Evolutionary conservation across 35 echinoderm and acorn worm species (phyloP), one percentile per base, ranked within the genome.

Genomic region (Amphiura filiformis): DNA sequence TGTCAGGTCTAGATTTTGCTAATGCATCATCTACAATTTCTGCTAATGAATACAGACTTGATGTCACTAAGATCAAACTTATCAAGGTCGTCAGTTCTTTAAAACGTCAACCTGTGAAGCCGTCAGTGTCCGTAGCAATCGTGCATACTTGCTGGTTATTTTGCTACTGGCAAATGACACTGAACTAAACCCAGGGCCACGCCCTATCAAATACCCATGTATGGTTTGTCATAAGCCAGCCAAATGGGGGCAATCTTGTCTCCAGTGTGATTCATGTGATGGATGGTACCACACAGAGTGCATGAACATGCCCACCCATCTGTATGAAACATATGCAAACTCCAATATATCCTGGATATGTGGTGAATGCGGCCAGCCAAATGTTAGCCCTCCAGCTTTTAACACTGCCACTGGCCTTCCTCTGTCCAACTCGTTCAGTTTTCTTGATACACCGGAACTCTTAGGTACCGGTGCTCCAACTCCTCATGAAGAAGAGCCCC

Each of bases 261-360:
- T 76, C 30, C 37, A 86, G 61, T 86, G 37, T 39, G 36, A 70
- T 18, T 11, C 64, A 36, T 57, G 65, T 20, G 37, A 57, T 26
- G 56, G 84, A 17, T 36, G 56, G 36, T 38, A 70, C 38, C 33
- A 81, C 36, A 38, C 38, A 26, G 36, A 81, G 13, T 81, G 79
- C 38, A 39, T 37, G 79, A 28, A 81, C 37, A 81, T 81, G 79
- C 79, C 79, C 31, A 39, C 38, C 22, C 20, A 81, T 39, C 33
- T 35, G 36, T 81, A 81, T 38, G 33, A 81, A 23, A 37, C 0
- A 9, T 81, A 37, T 81, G 79, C 79, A 5, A 31, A 81, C 34
- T 36, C 20, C 28, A 80, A 31, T 47, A 32, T 88, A 13, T 80
- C 86, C 23, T 88, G 86, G 86, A 47, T 88, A 32, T 88, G 86